Percentiles rank a stretch among this genome's conserved stretches.
These are phyloP conservation scores for Hypanus sabinus DNA, from an alignment of 2,113 vertebrate genomes.

Conservation along the genomic window DNA sequence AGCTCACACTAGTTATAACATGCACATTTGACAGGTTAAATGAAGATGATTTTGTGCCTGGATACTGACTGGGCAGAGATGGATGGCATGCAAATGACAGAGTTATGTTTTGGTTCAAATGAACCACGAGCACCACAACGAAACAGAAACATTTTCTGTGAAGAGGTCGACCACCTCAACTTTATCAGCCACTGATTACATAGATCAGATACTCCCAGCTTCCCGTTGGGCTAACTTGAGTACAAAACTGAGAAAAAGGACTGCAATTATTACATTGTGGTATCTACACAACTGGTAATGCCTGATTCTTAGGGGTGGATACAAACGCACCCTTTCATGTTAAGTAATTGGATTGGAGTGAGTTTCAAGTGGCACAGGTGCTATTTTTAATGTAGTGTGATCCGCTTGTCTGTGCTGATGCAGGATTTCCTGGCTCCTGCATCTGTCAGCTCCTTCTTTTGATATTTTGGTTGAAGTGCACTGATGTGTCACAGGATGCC, in stretches of 20 bases:
- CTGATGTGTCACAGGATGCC: not conserved
- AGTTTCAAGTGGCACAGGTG: not conserved
- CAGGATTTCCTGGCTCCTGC: not conserved
- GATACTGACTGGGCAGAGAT: not conserved
- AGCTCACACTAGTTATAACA: not conserved
- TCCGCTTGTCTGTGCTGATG: not conserved
- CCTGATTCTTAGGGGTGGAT: not conserved
- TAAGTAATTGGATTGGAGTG: not conserved
- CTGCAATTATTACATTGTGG: not conserved
- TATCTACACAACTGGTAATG: not conserved
- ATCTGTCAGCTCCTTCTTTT: not conserved
- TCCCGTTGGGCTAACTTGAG: not conserved
- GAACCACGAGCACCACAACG: not conserved
- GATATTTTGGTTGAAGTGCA: not conserved
- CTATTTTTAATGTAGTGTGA: not conserved
- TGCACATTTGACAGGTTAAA: not conserved
- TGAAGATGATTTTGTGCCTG: not conserved
- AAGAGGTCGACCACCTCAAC: not conserved
- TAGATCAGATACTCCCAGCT: not conserved
- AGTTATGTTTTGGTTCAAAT: not conserved
- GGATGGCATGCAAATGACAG: not conserved
- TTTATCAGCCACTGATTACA: not conserved
- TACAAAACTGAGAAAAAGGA: not conserved
- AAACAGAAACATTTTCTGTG: not conserved
- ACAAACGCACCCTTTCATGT: not conserved